Base-by-base conservation (phyloP, 2,888 invertebrate genomes). In the Bimastos eiseni region DNA sequence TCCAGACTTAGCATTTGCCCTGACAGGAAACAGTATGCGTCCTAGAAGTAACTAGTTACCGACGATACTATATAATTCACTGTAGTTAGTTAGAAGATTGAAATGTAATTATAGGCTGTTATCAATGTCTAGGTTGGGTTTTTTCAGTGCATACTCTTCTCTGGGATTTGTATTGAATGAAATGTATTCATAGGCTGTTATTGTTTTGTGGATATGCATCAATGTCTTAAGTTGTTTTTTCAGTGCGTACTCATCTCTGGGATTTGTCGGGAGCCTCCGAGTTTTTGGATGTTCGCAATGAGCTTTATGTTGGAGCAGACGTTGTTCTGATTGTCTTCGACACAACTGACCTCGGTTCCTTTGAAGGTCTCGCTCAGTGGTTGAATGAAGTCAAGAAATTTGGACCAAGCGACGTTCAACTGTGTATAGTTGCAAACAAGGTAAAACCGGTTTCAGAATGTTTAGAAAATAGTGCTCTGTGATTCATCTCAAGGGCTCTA, bases 351-450 rank as follows among this genome's bases (percentile, higher is more conserved):
- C 70, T 70, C 70, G 17, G 70, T 13, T 70, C 70, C 13, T 70
- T 70, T 17, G 70, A 70, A n/a, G 8, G 70, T n/a, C 70, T 70
- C 70, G 13, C 70, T 6, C 70, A 70, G 11, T 70, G 70, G 70
- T n/a, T 70, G 70, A 30, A 70, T 17, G 70, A 70, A 70, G n/a
- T 70, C 70, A 70, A 70, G 70, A 70, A 70, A n/a, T 70, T 70
- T 70, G 70, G 70, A 30, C 70, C 70, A 11, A 70, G 70, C 70
- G n/a, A 70, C n/a, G 13, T 70, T 70, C 70, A 70, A 70, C 70
- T 70, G 70, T 70, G 70, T n/a, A 70, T 70, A 70, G 70, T 70
- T 70, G 70, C 70, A 70, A 70, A 70, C n/a, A 70, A 70, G 70
- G 70, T 70, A 70, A 70, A 70, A 70, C 6, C n/a, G 70, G n/a